A percentile compares a stretch with the other conserved stretches of the same genome.
phyloP scores from a whole-genome alignment of 2,113 vertebrate genomes.

The Hassar affinis region DNA sequence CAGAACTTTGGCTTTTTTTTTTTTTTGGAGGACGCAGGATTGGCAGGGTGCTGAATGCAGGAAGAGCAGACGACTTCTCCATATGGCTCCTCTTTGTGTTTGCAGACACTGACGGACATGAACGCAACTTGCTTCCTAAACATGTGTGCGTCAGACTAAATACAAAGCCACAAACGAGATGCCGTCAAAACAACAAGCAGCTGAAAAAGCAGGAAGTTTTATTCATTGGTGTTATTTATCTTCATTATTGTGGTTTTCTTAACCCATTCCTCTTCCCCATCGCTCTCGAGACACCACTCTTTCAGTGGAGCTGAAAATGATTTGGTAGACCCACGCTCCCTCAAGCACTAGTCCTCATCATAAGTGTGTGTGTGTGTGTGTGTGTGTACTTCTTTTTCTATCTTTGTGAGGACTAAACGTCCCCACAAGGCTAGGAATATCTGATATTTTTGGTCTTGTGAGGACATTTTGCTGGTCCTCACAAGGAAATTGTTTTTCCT shows the following conservation, averaged over 20 bases:
- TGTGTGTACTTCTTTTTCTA: too few relatives aligned
- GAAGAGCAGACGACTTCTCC: conserved; percentile 13
- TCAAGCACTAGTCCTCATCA: conserved; percentile 1
- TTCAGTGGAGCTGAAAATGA: neutral
- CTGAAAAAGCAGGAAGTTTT: conserved; percentile 24
- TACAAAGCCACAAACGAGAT: conserved; percentile 21
- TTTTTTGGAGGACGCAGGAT: neutral
- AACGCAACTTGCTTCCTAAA: conserved; percentile 43
- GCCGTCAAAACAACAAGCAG: conserved; percentile 22
- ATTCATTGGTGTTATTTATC: neutral
- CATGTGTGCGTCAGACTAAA: conserved; percentile 42
- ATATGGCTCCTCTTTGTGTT: conserved; percentile 41
- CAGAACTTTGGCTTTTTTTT: neutral
- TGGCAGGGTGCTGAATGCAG: conserved; percentile 5
- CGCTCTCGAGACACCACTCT: neutral
- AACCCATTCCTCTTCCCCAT: neutral
- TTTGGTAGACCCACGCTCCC: too few relatives aligned
- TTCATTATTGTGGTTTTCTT: neutral
- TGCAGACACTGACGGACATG: conserved; percentile 22
- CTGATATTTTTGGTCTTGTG: too few relatives aligned
- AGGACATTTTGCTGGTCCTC: too few relatives aligned
- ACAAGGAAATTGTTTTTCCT: too few relatives aligned
- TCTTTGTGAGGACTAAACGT: too few relatives aligned
- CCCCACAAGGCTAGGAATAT: too few relatives aligned
- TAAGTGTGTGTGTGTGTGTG: neutral